Base-by-base conservation (phyloP, 2,888 invertebrate genomes). In the Spilosoma lubricipeda region DNA sequence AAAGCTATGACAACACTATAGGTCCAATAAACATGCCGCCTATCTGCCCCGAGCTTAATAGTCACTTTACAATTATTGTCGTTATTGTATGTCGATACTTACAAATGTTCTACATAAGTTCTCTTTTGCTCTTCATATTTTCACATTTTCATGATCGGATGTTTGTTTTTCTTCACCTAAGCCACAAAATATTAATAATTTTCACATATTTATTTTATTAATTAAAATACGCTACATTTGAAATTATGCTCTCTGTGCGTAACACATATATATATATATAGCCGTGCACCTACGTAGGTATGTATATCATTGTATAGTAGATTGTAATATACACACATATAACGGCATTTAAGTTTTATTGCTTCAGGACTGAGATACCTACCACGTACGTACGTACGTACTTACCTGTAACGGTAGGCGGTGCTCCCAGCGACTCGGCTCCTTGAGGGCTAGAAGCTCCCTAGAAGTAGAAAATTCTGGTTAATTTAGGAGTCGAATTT, bases 61-160 rank as follows among this genome's bases (percentile, higher is more conserved):
- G 84, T 85, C 90, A 87, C 88, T 91, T 90, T 87, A 90, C 86
- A 86, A 86, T 92, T 92, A 92, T 92, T 91, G 92, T 85, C 80
- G 85, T 75, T 74, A 77, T 89, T 89, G 89, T 89, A 90, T 85
- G 66, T 64, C 42, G 82, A 82, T 84, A 82, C 77, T 84, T 82
- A 81, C 82, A 85, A 87, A 82, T 87, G 83, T 80, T 77, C 72
- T 78, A 76, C 77, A 74, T 81, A 72, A 82, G 79, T 84, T 85
- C 85, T 84, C 79, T 83, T 52, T 82, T 74, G 73, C 82, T 73
- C 67, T 42, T 42, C 70, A 70, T 36, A 59, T 66, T 64, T 63
- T 45, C 74, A 67, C 45, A 70, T 77, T 78, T 83, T 76, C 75
- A 74, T 75, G 23, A 72, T 65, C 66, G 67, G 74, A 75, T 71